phyloP scores from a whole-genome alignment of 92 coral and sea anemone species.

The Zoanthus sociatus region DNA sequence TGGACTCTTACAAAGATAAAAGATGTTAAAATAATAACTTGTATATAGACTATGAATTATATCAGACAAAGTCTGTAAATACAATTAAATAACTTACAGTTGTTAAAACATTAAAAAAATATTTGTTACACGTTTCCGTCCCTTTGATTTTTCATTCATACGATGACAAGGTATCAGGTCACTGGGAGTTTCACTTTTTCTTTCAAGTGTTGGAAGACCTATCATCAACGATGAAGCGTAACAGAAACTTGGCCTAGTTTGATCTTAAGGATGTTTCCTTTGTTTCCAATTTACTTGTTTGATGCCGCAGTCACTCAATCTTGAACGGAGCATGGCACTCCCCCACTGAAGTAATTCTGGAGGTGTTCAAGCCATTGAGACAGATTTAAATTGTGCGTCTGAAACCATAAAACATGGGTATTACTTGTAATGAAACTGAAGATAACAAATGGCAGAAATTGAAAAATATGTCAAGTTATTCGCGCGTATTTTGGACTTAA shows the following conservation, averaged over 20 bases:
- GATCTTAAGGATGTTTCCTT: too few relatives aligned
- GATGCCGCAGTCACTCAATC: neutral
- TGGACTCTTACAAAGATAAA: slow-evolving; percentile 34
- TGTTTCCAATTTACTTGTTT: neutral
- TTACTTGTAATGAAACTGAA: neutral
- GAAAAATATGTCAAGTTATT: neutral
- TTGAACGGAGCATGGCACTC: neutral
- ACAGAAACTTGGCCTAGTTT: too few relatives aligned
- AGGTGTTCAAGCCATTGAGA: slow-evolving; percentile 75
- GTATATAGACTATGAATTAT: slow-evolving; percentile 61
- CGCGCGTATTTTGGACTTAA: too few relatives aligned
- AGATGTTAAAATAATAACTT: slow-evolving; percentile 58
- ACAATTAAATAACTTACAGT: slow-evolving; percentile 42
- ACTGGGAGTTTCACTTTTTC: neutral
- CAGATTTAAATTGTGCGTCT: slow-evolving; percentile 57
- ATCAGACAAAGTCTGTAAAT: slow-evolving; percentile 71
- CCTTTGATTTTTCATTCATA: neutral
- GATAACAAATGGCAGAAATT: neutral
- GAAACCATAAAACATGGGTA: slow-evolving; percentile 19
- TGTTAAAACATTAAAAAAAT: slow-evolving; percentile 52
- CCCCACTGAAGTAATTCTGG: slow-evolving; percentile 64
- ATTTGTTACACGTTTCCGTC: slow-evolving; percentile 32
- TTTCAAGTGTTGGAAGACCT: neutral
- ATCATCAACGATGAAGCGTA: too few relatives aligned
- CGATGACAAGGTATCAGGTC: neutral